Base-by-base conservation (phyloP, 2,113 vertebrate species). In the Tragelaphus imberbis region DNA sequence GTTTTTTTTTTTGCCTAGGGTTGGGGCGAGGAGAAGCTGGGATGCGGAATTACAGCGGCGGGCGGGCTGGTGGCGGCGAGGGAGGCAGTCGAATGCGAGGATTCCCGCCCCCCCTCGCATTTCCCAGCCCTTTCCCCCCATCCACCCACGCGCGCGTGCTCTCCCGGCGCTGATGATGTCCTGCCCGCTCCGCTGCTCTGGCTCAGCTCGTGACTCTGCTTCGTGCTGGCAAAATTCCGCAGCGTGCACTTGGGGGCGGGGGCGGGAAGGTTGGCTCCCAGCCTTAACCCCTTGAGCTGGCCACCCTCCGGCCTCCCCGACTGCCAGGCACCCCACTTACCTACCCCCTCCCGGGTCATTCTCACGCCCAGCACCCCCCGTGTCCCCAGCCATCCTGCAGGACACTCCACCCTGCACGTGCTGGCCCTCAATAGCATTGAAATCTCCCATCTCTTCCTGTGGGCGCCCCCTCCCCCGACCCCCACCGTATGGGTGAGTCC, bases 171-270 rank as follows among this genome's bases (percentile, higher is more conserved):
- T 75, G 97, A 28, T 9, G 94, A 33, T 51, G 97, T 89, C 97
- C 94, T 96, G 97, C 36, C 79, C 87, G 91, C 96, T 84, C 87
- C 8, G 80, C 88, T 68, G 92, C 97, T 94, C 91, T 21, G 30
- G 92, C 95, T 84, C 49, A 0, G 91, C 97, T 97, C 97, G 96
- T 98, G 97, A 97, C 97, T 98, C 93, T 92, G 97, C 97, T 97
- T 97, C 96, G 96, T 98, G 98, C 96, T 33, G 92, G 95, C 97
- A 92, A 90, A 96, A 80, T 65, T 93, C 96, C 44, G 88, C 98
- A 77, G 97, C 94, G 95, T 94, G 86, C 94, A 5, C 81, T 33
- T 9, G 90, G 71, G 44, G 27, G 14, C 4, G 61, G 92, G 44
- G 58, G 53, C 13, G 47, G 61, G 36, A 15, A 28, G 10, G 10